These are phyloP conservation scores for Acrocephalus scirpaceus DNA, from an alignment of 2,797 vertebrate genomes.

Conservation along the genomic window DNA sequence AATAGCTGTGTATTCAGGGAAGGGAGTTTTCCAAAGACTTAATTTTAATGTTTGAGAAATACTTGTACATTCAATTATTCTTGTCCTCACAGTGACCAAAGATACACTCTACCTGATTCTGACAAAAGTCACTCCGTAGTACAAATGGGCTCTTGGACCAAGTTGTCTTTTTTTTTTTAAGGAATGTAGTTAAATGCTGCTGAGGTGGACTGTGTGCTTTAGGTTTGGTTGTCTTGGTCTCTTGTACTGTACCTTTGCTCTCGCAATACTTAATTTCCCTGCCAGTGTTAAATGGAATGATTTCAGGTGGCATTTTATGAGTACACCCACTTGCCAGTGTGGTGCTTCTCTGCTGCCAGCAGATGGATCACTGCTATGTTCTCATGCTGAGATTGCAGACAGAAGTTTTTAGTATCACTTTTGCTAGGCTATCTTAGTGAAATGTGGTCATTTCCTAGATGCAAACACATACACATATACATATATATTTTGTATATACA, in stretches of 20 bases:
- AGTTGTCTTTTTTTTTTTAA: not conserved
- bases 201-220: not conserved
- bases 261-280: not conserved
- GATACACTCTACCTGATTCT: not conserved
- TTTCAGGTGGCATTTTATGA: not conserved
- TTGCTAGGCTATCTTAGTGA: not conserved
- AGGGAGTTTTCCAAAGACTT: not conserved
- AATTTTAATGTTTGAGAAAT: not conserved
- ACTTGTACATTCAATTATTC: not conserved
- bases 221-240: not conserved
- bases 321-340: not conserved
- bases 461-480: not conserved
- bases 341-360: not conserved
- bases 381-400: not conserved
- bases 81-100: slow-evolving; percentile 1
- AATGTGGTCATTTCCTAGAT: not conserved
- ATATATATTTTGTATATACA: too few relatives aligned
- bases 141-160: not conserved
- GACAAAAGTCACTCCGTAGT: not conserved
- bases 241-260: not conserved
- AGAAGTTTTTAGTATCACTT: not conserved
- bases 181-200: not conserved
- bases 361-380: not conserved
- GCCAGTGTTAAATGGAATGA: not conserved
- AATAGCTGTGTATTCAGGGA: not conserved